Evolutionary conservation across 2,888 invertebrate genomes (phyloP), one percentile per base, ranked within the genome.

Genomic region (Lasius platythorax): DNA sequence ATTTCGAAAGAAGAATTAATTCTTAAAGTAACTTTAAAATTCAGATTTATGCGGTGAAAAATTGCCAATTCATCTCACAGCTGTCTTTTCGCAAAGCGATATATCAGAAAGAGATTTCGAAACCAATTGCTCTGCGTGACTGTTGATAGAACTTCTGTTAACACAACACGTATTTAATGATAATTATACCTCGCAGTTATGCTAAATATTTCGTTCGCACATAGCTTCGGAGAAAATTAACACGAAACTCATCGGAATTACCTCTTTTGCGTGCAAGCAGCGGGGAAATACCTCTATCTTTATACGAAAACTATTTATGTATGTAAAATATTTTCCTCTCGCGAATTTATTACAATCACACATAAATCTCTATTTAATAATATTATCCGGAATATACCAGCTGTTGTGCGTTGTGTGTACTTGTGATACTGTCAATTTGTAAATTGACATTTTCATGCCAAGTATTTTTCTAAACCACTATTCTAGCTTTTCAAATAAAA

Each of bases 171-270:
- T 46, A 37, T 12, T 46, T 3, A 37, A 28, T 43, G 37, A 73
- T 81, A 81, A 81, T 81, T 72, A 70, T 70, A 73, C 37, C 18
- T 61, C 6, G 46, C n/a, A 18, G 73, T 6, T 23, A 53, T 53
- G 33, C 33, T 37, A 72, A 78, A 72, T 61, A 37, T 23, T 72
- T 79, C 30, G 40, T 70, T 56, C 46, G 18, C 43, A 53, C 50
- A 53, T 53, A 72, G 61, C 73, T 81, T 73, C n/a, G 28, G 61
- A 61, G 73, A 81, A 73, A 81, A 73, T 81, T 81, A 73, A 50
- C 46, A 37, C 46, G 33, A 72, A 33, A 79, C 61, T 73, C 46
- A 72, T 61, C 33, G 79, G 73, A 79, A 79, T 79, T 81, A 81
- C 58, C 61, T 79, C 46, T 72, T 61, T 61, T 23, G 73, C 61